phyloP scores from a whole-genome alignment of 2,797 vertebrate genomes.

The Sparidentex hasta region DNA sequence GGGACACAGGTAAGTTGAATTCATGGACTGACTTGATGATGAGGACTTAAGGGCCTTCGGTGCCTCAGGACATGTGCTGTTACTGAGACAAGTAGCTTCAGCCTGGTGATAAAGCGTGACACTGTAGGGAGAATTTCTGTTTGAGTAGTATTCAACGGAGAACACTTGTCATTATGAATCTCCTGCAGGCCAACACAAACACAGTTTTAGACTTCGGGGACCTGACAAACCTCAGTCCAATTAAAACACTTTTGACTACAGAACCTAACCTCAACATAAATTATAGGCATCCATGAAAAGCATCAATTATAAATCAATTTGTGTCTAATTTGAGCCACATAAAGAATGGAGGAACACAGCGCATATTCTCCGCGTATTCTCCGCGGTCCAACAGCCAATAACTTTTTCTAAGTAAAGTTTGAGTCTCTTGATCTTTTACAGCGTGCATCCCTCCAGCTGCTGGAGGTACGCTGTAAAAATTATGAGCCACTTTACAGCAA shows the following conservation, averaged over 20 bases:
- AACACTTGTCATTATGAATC: not conserved
- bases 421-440: constrained; percentile 8
- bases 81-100: not conserved
- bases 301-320: not conserved
- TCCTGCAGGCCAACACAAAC: not conserved
- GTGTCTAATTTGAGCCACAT: not conserved
- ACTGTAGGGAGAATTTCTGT: not conserved
- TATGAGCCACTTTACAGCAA: constrained; percentile 28
- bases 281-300: not conserved
- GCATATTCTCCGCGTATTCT: not conserved
- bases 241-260: not conserved
- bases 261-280: not conserved
- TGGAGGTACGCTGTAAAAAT: constrained; percentile 9
- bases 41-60: too few species aligned
- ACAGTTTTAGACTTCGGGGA: not conserved
- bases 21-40: not conserved
- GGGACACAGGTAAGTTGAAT: too few species aligned
- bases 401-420: not conserved
- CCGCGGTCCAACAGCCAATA: constrained; percentile 2
- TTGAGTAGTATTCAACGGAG: not conserved
- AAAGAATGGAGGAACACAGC: not conserved
- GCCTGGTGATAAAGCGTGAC: not conserved
- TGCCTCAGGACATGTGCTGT: too few species aligned
- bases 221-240: not conserved
- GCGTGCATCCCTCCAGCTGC: not conserved